Evolutionary conservation across 2,888 invertebrate species (phyloP), one percentile per base, ranked within the genome.

Genomic region (Oscheius onirici): DNA sequence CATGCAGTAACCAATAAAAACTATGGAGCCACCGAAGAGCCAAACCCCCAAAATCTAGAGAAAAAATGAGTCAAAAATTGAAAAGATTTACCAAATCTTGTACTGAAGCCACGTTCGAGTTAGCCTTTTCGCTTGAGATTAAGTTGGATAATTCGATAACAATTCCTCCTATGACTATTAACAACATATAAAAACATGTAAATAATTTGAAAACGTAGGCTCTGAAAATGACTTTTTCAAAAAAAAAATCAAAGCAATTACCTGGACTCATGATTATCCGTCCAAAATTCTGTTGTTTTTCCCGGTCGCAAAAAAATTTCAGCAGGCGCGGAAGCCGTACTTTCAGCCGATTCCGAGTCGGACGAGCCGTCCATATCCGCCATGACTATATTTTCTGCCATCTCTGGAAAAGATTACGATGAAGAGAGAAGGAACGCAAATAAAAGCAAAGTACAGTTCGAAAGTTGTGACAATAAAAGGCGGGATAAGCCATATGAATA

Each of bases 121-220:
- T 58, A 34, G 43, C 57, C 13, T 76, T 74, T 11, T 72, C 57
- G 3, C 57, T 34, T 0, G 72, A 69, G 24, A 81, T 78, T n/a
- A 81, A 72, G 71, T 81, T 80, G 1, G 81, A 79, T 20, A 81
- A 46, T 58, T 81, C 81, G 15, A 81, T 76, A 0, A 76, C 74
- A 40, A 80, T 77, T 44, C 81, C 81, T 1, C 78, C 73, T n/a
- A 81, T 80, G 0, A 81, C 79, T 17, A 81, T 80, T 46, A 81
- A 76, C n/a, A 81, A 46, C 10, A 78, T 78, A 68, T 81, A 81
- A 63, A 81, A 81, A 49, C 78, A 78, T 3, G 81, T 81, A 54
- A 81, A 77, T 17, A 80, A 60, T 54, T 78, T 77, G 60, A 79
- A 75, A 11, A 71, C 63, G 51, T 72, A 76, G 15, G 69, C 67